Evolutionary conservation across 2,888 invertebrate genomes (phyloP), one percentile per base, ranked within the genome.

Genomic region (Lamproptera curius): DNA sequence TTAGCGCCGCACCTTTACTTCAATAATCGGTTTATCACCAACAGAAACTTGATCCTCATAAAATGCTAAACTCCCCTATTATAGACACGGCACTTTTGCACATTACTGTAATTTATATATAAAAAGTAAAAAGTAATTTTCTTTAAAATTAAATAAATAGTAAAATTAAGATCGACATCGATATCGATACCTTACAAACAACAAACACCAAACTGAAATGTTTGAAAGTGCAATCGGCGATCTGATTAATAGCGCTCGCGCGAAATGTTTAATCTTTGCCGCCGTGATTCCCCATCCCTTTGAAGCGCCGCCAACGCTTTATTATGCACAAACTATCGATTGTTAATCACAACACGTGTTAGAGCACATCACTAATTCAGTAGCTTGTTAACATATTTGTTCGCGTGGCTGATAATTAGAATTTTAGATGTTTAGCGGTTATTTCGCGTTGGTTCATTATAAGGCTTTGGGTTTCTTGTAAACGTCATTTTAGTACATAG

Each of bases 211-310:
- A 54, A 55, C 58, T 59, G 65, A 70, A n/a, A 83, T 79, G 82
- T 84, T 84, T 83, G 83, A 80, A 76, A 80, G 77, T 84, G 85
- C 86, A 85, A 87, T 86, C 86, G 81, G 76, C 85, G 77, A 87
- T 86, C 86, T 87, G 87, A 87, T 87, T 86, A 87, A 87, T 87
- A 86, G 86, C 79, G 72, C 65, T 77, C 68, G 68, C 73, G 77
- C 73, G 79, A 82, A 84, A 85, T 85, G 86, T 86, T 86, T 85
- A 87, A 87, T 87, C 86, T 83, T 83, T 73, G 57, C 66, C 67
- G 67, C 64, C 68, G 78, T 75, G 75, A 79, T 76, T 76, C 63
- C 61, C 65, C 58, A 65, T 66, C 79, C 76, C 76, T 71, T 60
- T 16, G 16, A 33, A 52, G 46, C 59, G 62, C 58, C 61, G 54